Conservation (phyloP, 1,140 invertebrate species). For the Drosophila subobscura region DNA sequence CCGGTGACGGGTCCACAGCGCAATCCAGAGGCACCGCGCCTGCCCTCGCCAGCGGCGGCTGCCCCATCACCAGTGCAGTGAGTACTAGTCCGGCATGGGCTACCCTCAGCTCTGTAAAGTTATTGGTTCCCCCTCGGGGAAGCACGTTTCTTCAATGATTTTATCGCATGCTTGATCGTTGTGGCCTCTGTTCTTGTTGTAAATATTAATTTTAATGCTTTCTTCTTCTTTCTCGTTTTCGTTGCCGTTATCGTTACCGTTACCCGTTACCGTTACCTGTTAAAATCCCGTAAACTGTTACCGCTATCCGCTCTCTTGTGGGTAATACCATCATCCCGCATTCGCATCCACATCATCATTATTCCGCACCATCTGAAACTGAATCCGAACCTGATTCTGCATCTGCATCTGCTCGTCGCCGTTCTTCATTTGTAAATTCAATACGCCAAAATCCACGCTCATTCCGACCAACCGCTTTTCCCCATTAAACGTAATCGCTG, state of each 20-base stretch:
- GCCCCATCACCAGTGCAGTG: constrained; percentile 87
- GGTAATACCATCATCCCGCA: constrained; percentile 16
- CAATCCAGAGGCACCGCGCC: constrained; percentile 84
- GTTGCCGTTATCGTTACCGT: constrained; percentile 43
- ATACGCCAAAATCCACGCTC: constrained; percentile 15
- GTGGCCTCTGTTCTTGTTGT: constrained; percentile 28
- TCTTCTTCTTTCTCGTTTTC: constrained; percentile 53
- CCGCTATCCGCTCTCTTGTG: constrained; percentile 23
- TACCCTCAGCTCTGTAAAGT: neutral
- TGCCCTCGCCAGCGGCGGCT: constrained; percentile 64
- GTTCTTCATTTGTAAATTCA: constrained; percentile 40
- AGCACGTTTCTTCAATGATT: neutral
- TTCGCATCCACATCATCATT: constrained; percentile 1
- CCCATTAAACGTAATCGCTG: constrained; percentile 23
- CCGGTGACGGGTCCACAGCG: constrained; percentile 89
- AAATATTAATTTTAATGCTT: constrained; percentile 64
- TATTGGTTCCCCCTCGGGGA: neutral
- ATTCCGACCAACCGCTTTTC: constrained; percentile 20
- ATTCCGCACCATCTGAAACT: constrained; percentile 16
- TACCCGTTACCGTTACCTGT: constrained; percentile 18
- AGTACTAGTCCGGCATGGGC: constrained; percentile 83
- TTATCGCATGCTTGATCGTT: constrained; percentile 10
- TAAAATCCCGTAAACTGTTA: too few relatives aligned
- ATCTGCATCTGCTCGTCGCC: constrained; percentile 24
- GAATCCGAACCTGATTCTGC: too few relatives aligned